phyloP scores from a whole-genome alignment of 2,113 vertebrate species.

The Colistium nudipinnis region DNA sequence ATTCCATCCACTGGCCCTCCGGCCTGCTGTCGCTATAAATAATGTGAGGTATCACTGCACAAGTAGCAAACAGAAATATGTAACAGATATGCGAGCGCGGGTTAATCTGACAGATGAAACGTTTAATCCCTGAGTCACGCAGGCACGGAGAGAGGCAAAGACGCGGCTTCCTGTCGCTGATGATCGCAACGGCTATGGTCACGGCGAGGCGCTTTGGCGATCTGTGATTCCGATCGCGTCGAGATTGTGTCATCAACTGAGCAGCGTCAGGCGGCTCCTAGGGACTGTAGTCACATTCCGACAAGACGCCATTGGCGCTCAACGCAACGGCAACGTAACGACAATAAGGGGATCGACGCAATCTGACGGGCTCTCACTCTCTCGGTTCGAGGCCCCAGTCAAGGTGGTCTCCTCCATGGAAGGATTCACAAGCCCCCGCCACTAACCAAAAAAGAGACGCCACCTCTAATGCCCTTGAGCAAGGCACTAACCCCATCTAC shows the following conservation, averaged over 20 bases:
- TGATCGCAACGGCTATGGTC: background rate
- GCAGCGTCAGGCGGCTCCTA: slow-evolving; percentile 2
- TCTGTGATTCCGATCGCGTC: too few species aligned
- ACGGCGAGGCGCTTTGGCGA: background rate
- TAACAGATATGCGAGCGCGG: background rate
- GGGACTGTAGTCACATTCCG: slow-evolving; percentile 14
- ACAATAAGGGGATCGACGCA: slow-evolving; percentile 6
- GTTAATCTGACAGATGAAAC: background rate
- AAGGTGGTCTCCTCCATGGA: too few species aligned
- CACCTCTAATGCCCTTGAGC: too few species aligned
- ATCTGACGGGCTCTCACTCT: slow-evolving; percentile 13
- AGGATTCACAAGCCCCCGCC: too few species aligned
- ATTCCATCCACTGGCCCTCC: too few species aligned
- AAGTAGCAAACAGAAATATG: background rate
- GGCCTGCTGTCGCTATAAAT: too few species aligned
- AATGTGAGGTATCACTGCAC: background rate
- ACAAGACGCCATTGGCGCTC: slow-evolving; percentile 1
- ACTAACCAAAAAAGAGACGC: too few species aligned
- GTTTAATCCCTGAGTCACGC: background rate
- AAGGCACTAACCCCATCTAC: too few species aligned
- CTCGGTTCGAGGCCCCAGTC: too few species aligned
- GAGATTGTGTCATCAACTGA: too few species aligned
- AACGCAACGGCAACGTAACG: too few species aligned
- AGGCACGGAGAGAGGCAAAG: background rate
- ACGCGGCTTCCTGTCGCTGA: background rate